These are phyloP conservation scores for Oceanodroma leucorhoa DNA, from an alignment of 2,797 vertebrate species.

Conservation along the genomic window DNA sequence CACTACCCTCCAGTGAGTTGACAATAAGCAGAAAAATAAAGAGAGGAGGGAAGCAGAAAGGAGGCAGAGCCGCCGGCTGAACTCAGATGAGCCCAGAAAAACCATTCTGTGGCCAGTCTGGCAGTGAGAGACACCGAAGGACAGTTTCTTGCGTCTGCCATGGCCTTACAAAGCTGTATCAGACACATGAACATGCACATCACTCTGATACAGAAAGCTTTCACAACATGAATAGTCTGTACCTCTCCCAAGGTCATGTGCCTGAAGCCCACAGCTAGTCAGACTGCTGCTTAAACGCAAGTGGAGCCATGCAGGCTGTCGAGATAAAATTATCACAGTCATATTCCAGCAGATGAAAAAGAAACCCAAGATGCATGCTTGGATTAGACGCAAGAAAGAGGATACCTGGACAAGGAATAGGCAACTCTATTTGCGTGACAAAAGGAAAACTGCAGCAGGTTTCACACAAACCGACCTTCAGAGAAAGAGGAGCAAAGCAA, in stretches of 20 bases:
- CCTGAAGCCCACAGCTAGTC: background rate
- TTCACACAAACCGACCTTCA: background rate
- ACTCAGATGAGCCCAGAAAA: background rate
- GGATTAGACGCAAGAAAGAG: constrained; percentile 37
- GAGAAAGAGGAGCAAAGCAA: background rate
- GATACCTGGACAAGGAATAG: background rate
- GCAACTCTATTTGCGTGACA: background rate
- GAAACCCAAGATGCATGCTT: constrained; percentile 36
- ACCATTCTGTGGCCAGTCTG: background rate
- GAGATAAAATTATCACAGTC: constrained; percentile 46
- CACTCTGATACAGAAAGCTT: background rate
- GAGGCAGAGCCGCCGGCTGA: background rate
- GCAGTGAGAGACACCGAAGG: background rate
- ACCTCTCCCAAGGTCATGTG: constrained; percentile 24
- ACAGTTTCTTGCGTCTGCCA: background rate
- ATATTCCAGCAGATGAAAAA: constrained; percentile 32
- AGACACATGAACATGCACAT: background rate
- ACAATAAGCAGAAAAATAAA: background rate
- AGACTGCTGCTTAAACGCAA: background rate
- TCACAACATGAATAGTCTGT: background rate
- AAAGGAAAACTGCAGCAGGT: background rate
- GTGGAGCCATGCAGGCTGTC: background rate
- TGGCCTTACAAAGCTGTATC: background rate
- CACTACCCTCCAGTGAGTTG: background rate
- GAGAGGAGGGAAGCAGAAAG: background rate